Conservation (phyloP, 1,140 invertebrate species). For the Globodera rostochiensis region DNA sequence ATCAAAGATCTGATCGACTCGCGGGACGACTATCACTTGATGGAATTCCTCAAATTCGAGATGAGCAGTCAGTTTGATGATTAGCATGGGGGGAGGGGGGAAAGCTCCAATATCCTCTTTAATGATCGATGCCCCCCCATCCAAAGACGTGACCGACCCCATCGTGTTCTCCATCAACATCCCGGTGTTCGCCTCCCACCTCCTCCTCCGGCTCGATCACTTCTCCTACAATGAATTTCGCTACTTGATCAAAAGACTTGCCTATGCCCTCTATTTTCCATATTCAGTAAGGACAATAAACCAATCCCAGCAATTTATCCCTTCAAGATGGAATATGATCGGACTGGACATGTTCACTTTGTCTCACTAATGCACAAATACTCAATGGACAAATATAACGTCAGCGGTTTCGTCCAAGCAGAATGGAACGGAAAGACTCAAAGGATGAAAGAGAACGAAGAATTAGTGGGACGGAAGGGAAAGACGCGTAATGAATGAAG, state of each 20-base stretch:
- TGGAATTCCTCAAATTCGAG: constrained; percentile 31
- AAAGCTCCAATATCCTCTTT: not conserved
- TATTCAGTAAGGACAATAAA: constrained; percentile 8
- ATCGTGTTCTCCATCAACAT: constrained; percentile 32
- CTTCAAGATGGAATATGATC: not conserved
- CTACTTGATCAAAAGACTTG: constrained; percentile 28
- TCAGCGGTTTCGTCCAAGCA: not conserved
- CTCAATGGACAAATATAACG: constrained; percentile 17
- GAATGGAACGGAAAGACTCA: not conserved
- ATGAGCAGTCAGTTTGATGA: constrained; percentile 13
- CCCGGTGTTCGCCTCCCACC: constrained; percentile 26
- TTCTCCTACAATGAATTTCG: constrained; percentile 30
- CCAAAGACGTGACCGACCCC: constrained; percentile 19
- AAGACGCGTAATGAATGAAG: not conserved
- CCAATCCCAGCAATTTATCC: not conserved
- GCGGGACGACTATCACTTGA: constrained; percentile 21
- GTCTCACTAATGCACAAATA: constrained; percentile 24
- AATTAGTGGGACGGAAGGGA: not conserved
- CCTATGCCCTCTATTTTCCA: constrained; percentile 25
- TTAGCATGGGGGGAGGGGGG: not conserved
- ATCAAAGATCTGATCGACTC: constrained; percentile 30
- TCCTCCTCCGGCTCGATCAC: constrained; percentile 20
- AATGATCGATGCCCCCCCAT: not conserved
- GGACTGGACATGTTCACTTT: not conserved
- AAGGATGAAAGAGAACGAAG: not conserved